A percentile compares a stretch with the other conserved stretches of the same genome.
phyloP scores from a whole-genome alignment of 2,888 invertebrate species.

The Halictus ligatus region DNA sequence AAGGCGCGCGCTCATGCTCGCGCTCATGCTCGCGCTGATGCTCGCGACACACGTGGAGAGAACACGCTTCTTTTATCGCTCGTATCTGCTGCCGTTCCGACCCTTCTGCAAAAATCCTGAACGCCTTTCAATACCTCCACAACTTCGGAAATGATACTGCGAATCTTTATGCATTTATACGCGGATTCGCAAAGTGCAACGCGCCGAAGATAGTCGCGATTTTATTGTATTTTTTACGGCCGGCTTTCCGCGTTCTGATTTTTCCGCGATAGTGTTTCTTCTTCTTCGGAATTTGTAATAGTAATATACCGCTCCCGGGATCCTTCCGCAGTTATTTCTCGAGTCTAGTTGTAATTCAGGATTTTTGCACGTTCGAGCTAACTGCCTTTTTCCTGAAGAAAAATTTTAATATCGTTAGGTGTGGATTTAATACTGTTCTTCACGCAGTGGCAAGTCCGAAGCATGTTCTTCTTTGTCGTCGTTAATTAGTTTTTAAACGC shows the following conservation, averaged over 20 bases:
- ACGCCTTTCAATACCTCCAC: neutral
- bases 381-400: neutral
- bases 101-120: neutral
- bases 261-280: neutral
- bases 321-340: neutral
- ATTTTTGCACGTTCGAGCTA: too few relatives aligned
- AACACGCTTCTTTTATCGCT: neutral
- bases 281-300: neutral
- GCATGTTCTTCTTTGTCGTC: too few relatives aligned
- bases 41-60: neutral
- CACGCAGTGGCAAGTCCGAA: too few relatives aligned
- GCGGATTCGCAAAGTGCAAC: neutral
- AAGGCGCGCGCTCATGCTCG: neutral
- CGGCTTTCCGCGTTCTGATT: neutral
- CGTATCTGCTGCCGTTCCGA: neutral
- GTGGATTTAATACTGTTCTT: too few relatives aligned
- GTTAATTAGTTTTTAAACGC: too few relatives aligned
- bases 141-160: neutral
- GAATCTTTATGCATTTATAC: neutral
- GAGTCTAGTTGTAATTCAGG: neutral
- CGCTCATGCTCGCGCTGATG: neutral
- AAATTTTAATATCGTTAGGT: too few relatives aligned
- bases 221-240: neutral
- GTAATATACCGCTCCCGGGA: neutral
- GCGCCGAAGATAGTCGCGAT: neutral